Evolutionary conservation across 2,888 invertebrate genomes (phyloP).

Genomic region (Zhengitettix transpicula): DNA sequence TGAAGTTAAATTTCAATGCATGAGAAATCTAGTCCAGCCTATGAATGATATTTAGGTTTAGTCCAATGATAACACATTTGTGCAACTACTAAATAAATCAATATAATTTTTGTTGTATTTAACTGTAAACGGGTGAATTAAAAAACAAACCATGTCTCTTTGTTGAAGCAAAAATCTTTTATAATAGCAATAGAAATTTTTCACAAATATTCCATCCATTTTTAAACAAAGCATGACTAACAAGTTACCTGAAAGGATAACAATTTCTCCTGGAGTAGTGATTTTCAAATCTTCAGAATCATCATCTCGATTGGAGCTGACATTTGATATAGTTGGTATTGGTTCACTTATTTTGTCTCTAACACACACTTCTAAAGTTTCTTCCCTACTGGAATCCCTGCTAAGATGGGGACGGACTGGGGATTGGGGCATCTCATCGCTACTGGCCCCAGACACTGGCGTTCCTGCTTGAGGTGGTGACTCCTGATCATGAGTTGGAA

Average conservation of each 20-base stretch:
- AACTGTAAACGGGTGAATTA: too few relatives aligned
- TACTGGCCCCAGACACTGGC: neutral
- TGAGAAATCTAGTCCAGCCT: too few relatives aligned
- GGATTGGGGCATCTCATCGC: neutral
- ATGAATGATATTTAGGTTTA: too few relatives aligned
- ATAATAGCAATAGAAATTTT: too few relatives aligned
- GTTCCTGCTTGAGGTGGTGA: neutral
- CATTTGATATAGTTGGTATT: neutral
- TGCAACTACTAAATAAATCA: too few relatives aligned
- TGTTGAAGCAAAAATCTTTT: too few relatives aligned
- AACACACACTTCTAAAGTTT: neutral
- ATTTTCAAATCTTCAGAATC: neutral
- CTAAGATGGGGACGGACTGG: constrained; percentile 3
- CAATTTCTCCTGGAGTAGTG: constrained; percentile 2
- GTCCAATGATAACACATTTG: too few relatives aligned
- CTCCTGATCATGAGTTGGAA: neutral
- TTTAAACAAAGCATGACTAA: neutral
- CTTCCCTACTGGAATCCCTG: constrained; percentile 6
- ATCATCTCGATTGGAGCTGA: constrained; percentile 2
- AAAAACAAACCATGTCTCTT: too few relatives aligned
- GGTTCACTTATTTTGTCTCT: neutral
- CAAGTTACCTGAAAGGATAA: constrained; percentile 5
- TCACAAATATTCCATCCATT: too few relatives aligned
- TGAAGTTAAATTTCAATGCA: too few relatives aligned
- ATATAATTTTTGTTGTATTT: too few relatives aligned